phyloP scores from a whole-genome alignment of 2,797 vertebrate genomes.

The Chrosomus eos region DNA sequence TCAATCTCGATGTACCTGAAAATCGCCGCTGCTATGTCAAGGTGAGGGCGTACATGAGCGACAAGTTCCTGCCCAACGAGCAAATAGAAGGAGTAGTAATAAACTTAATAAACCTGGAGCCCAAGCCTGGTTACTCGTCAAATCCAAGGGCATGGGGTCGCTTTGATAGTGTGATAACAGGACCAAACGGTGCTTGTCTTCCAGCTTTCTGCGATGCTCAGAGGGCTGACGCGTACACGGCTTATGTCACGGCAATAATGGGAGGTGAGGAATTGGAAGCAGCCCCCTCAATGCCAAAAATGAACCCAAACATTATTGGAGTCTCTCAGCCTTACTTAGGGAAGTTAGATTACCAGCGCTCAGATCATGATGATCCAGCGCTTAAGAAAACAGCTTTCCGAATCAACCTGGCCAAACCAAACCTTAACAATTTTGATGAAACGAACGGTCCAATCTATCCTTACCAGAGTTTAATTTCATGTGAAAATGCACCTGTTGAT shows the following conservation, averaged over 20 bases:
- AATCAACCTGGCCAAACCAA: slow-evolving; percentile 92
- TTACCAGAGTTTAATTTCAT: slow-evolving; percentile 85
- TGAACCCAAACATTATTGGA: slow-evolving; percentile 85
- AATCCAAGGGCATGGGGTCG: slow-evolving; percentile 97
- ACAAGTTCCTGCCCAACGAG: slow-evolving; percentile 88
- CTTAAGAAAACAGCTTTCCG: slow-evolving; percentile 93
- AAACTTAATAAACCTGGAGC: slow-evolving; percentile 92
- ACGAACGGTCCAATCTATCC: slow-evolving; percentile 92
- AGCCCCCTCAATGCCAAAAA: slow-evolving; percentile 88
- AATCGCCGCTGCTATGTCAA: slow-evolving; percentile 95
- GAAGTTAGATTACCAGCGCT: slow-evolving; percentile 89
- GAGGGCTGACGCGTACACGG: slow-evolving; percentile 88
- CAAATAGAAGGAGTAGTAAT: slow-evolving; percentile 94
- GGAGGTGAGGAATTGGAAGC: slow-evolving; percentile 96
- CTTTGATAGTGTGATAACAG: slow-evolving; percentile 94
- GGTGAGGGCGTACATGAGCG: slow-evolving; percentile 92
- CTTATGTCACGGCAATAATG: slow-evolving; percentile 89
- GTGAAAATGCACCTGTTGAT: slow-evolving; percentile 85
- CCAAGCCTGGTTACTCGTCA: slow-evolving; percentile 86
- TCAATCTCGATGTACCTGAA: slow-evolving; percentile 97
- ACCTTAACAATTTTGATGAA: slow-evolving; percentile 86
- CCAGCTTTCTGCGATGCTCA: slow-evolving; percentile 92
- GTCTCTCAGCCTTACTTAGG: slow-evolving; percentile 91
- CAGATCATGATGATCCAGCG: slow-evolving; percentile 87
- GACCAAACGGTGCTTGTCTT: slow-evolving; percentile 91